Conservation (phyloP, 2,888 invertebrate genomes). For the Stictocephala bisonia region DNA sequence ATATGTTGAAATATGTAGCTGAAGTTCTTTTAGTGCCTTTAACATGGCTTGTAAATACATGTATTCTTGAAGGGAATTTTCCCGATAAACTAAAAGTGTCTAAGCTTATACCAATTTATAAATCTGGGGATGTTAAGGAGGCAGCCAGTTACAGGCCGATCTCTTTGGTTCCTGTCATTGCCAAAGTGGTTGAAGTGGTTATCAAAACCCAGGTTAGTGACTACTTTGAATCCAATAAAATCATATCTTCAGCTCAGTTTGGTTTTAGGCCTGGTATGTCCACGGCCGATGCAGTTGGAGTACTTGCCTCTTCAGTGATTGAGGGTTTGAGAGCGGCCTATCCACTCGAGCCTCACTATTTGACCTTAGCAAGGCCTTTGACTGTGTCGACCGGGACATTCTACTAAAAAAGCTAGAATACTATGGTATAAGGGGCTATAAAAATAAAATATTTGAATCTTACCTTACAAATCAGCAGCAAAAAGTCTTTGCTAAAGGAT, state of each 20-base stretch:
- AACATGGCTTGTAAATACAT: neutral
- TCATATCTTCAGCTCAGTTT: slow-evolving; percentile 20
- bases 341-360: neutral
- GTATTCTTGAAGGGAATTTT: neutral
- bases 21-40: neutral
- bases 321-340: neutral
- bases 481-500: slow-evolving; percentile 26
- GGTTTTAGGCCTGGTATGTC: slow-evolving; percentile 27
- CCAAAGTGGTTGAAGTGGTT: slow-evolving; percentile 11
- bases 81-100: neutral
- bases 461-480: slow-evolving; percentile 23
- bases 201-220: slow-evolving; percentile 25
- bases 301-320: slow-evolving; percentile 17
- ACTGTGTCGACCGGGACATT: slow-evolving; percentile 23
- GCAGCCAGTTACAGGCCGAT: neutral
- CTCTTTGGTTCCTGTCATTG: slow-evolving; percentile 22
- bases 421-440: slow-evolving; percentile 5
- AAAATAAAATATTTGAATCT: slow-evolving; percentile 28
- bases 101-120: neutral
- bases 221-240: slow-evolving; percentile 11
- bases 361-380: slow-evolving; percentile 23
- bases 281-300: neutral
- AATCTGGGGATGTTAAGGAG: slow-evolving; percentile 10
- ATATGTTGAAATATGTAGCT: neutral
- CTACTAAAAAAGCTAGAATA: slow-evolving; percentile 31